Base-by-base conservation (phyloP, 2,888 invertebrate genomes). In the Dasypogon diadema region DNA sequence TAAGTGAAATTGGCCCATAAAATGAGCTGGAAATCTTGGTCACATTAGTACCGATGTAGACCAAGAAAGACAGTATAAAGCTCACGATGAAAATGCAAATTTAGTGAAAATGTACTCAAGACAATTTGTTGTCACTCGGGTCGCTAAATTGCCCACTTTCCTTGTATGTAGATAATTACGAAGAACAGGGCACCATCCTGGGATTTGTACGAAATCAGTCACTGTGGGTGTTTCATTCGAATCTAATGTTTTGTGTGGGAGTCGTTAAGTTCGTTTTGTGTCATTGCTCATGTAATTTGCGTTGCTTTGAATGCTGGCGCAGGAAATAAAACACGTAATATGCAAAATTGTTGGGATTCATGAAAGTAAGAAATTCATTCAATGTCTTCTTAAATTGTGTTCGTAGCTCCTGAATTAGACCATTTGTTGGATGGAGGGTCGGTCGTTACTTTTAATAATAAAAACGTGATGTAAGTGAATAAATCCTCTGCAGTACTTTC, bases 241-340 rank as follows among this genome's bases (percentile, higher is more conserved):
- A 48, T 48, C 16, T 48, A 48, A 48, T 48, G 16, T 48, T 48
- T 3, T 48, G 48, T n/a, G 48, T 48, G 48, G 48, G 48, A 30
- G 48, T 48, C 48, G 48, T 16, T 48, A 16, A 16, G 16, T 48
- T 48, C 48, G 4, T 16, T 16, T 48, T 48, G 16, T 16, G 12
- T 12, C 48, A 48, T 48, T 12, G 48, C 48, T 48, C 48, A 16
- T 48, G 48, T 48, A 48, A 48, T 48, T 16, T 12, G 16, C 48
- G n/a, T 48, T 48, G 12, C 48, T 48, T 30, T 30, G 4, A 8
- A 30, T 30, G 30, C 30, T 30, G 30, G 4, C 8, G 8, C 30
- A 30, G 30, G 30, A 30, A 30, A 30, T 30, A 30, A 30, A 30
- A 30, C 4, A 30, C 30, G 30, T 8, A 30, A 30, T 5, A 30